These are phyloP conservation scores for Sander lucioperca DNA, from an alignment of 2,113 vertebrate species.

Conservation along the genomic window DNA sequence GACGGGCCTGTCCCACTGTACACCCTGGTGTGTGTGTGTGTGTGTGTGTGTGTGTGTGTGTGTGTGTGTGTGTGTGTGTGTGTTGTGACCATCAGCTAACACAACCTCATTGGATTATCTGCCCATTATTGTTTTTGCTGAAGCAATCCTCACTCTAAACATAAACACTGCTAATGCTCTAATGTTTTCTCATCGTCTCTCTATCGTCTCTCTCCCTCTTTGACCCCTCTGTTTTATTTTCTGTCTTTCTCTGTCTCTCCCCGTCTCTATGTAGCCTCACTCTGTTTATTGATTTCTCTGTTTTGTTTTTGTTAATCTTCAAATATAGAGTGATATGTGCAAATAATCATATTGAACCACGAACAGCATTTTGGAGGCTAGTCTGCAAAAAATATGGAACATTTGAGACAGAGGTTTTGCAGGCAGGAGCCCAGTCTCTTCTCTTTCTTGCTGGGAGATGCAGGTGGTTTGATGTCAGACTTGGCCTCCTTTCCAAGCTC, in stretches of 20 bases:
- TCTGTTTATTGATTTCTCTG: constrained; percentile 9
- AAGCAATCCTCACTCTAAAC: constrained; percentile 30
- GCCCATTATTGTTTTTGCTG: constrained; percentile 57
- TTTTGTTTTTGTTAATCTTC: neutral
- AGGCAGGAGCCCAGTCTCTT: neutral
- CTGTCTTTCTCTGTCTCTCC: neutral
- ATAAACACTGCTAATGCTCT: constrained; percentile 31
- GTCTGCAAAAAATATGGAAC: neutral
- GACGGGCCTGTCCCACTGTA: constrained; percentile 37
- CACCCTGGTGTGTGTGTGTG: constrained; percentile 3
- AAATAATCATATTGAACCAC: neutral
- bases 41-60: constrained; percentile 19
- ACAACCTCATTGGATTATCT: constrained; percentile 25
- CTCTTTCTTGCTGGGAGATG: constrained; percentile 8
- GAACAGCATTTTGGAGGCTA: neutral
- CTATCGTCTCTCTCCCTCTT: neutral
- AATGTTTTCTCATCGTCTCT: neutral
- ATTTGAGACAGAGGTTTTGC: neutral
- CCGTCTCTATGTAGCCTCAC: neutral
- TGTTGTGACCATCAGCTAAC: too few relatives aligned
- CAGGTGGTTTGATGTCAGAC: constrained; percentile 47
- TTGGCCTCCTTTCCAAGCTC: constrained; percentile 31
- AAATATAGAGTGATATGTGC: neutral
- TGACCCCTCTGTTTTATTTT: neutral
- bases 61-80: neutral